Percentiles rank a stretch among this genome's conserved stretches.
These are phyloP conservation scores for Malacosoma neustria DNA, from an alignment of 2,888 invertebrate species.

Conservation along the genomic window DNA sequence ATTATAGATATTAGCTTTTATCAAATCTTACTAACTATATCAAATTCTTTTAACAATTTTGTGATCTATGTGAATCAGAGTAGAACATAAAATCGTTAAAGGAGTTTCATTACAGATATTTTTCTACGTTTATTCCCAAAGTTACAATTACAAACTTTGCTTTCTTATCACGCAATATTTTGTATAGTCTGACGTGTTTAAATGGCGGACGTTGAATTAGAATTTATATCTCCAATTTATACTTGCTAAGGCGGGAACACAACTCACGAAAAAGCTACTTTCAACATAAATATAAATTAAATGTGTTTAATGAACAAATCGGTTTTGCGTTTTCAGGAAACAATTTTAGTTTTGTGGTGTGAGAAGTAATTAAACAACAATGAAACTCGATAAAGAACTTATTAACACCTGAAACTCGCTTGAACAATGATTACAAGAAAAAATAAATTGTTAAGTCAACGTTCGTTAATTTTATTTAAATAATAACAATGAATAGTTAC, in stretches of 20 bases:
- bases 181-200: background rate
- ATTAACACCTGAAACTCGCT: background rate
- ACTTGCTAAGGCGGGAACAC: background rate
- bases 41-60: too few species aligned
- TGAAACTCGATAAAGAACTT: background rate
- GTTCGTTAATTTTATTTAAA: too few species aligned
- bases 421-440: too few species aligned
- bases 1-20: too few species aligned
- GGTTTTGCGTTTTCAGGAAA: background rate
- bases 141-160: background rate
- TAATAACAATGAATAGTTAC: too few species aligned
- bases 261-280: background rate
- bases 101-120: too few species aligned
- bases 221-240: background rate
- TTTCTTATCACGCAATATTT: background rate
- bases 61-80: too few species aligned
- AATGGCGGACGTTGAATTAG: background rate
- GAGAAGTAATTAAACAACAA: background rate
- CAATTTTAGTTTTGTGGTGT: conserved; percentile 4
- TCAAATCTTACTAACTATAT: too few species aligned
- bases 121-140: too few species aligned
- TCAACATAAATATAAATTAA: conserved; percentile 1
- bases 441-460: too few species aligned
- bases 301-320: background rate
- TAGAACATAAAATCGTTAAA: too few species aligned